These are phyloP conservation scores for Meghimatium bilineatum DNA, from an alignment of 2,888 invertebrate genomes.

Conservation along the genomic window DNA sequence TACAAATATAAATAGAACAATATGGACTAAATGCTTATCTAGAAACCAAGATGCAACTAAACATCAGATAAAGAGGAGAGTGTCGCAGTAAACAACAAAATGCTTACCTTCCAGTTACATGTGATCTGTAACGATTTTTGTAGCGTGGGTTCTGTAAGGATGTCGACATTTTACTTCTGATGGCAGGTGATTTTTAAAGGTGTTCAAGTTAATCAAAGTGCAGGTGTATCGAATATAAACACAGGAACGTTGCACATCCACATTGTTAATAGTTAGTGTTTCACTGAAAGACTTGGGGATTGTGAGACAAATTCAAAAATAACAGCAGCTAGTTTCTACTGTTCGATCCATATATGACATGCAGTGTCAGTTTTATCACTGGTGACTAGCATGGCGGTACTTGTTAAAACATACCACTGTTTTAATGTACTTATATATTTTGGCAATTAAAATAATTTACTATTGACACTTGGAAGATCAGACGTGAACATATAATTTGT, in stretches of 20 bases:
- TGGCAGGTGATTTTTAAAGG: neutral
- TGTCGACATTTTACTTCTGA: slow-evolving; percentile 21
- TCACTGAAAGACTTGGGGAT: slow-evolving; percentile 29
- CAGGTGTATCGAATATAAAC: neutral
- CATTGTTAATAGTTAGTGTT: neutral
- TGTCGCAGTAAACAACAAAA: too few relatives aligned
- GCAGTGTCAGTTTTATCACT: neutral
- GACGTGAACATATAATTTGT: too few relatives aligned
- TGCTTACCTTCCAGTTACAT: slow-evolving; percentile 12
- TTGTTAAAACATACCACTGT: too few relatives aligned
- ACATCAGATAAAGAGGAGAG: too few relatives aligned
- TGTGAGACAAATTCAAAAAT: neutral
- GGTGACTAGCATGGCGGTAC: neutral
- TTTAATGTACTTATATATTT: too few relatives aligned
- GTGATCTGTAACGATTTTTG: slow-evolving; percentile 19
- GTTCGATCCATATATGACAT: slow-evolving; percentile 10
- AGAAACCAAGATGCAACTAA: too few relatives aligned
- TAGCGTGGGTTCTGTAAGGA: slow-evolving; percentile 21
- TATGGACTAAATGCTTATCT: too few relatives aligned
- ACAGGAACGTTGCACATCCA: neutral
- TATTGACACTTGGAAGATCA: too few relatives aligned
- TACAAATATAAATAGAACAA: too few relatives aligned
- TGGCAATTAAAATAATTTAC: too few relatives aligned
- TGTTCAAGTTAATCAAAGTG: neutral
- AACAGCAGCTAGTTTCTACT: slow-evolving; percentile 3